Evolutionary conservation across 2,113 vertebrate genomes (phyloP).

Genomic region (Tiliqua scincoides): DNA sequence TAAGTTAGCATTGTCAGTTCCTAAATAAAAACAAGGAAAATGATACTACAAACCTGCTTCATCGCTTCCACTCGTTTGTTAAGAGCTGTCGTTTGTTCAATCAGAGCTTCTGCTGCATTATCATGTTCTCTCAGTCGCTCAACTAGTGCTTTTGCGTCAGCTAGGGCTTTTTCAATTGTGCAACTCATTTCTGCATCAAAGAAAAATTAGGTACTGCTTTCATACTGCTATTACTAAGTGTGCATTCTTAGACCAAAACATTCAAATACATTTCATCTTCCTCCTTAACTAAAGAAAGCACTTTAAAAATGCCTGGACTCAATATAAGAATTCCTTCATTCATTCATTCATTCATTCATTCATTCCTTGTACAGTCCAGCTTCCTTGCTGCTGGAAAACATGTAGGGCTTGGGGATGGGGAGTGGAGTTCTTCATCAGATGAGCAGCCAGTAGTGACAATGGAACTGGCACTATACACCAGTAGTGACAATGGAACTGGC

Average conservation of each 20-base stretch:
- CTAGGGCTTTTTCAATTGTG: conserved; percentile 92
- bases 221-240: background rate
- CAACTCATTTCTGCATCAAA: conserved; percentile 87
- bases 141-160: conserved; percentile 95
- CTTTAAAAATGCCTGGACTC: background rate
- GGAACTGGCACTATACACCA: background rate
- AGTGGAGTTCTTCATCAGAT: background rate
- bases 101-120: conserved; percentile 91
- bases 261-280: background rate
- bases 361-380: background rate
- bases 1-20: background rate
- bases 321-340: no score
- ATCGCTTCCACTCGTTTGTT: conserved; percentile 97
- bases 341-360: background rate
- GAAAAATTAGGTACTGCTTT: background rate
- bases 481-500: background rate
- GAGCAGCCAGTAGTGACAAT: background rate
- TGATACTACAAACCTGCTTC: conserved; percentile 86
- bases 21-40: background rate
- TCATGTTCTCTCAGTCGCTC: conserved; percentile 95
- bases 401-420: no score
- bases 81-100: conserved; percentile 94
- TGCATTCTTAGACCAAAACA: background rate
- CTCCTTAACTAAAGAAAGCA: background rate
- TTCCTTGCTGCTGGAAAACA: background rate